Percentiles rank a stretch among this genome's conserved stretches.
These are phyloP conservation scores for Patella ulyssiponensis DNA, from an alignment of 2,888 invertebrate genomes.

Conservation along the genomic window DNA sequence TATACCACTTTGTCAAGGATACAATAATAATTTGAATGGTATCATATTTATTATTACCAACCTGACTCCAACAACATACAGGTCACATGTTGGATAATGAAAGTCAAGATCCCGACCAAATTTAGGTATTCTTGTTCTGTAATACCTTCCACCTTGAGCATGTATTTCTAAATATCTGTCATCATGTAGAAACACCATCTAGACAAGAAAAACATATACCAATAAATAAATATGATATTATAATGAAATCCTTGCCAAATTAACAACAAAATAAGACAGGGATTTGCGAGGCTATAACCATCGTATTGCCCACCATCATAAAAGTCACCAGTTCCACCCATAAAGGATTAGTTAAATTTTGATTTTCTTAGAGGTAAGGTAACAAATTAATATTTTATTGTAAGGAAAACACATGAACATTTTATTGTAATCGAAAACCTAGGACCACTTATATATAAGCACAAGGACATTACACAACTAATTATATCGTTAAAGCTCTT, in stretches of 20 bases:
- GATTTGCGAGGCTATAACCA: too few relatives aligned
- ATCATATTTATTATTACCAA: slow-evolving; percentile 69
- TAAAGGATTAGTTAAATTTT: too few relatives aligned
- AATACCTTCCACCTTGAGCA: slow-evolving; percentile 92
- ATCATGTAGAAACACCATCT: slow-evolving; percentile 90
- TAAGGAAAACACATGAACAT: background rate
- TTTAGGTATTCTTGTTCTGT: slow-evolving; percentile 91
- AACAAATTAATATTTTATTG: too few relatives aligned
- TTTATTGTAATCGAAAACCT: background rate
- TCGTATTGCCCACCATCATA: too few relatives aligned
- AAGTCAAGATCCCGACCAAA: slow-evolving; percentile 95
- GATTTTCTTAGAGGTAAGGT: too few relatives aligned
- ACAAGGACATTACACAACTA: too few relatives aligned
- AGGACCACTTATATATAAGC: too few relatives aligned
- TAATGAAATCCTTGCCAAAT: too few relatives aligned
- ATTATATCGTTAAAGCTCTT: background rate
- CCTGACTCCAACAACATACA: slow-evolving; percentile 92
- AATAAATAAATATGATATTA: background rate
- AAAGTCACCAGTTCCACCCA: too few relatives aligned
- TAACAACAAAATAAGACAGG: too few relatives aligned
- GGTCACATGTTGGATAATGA: slow-evolving; percentile 90
- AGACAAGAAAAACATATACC: slow-evolving; percentile 31
- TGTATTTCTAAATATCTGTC: slow-evolving; percentile 97
- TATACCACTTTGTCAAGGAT: too few relatives aligned
- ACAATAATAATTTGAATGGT: too few relatives aligned